Percentiles rank a stretch among this genome's conserved stretches.
phyloP scores from a whole-genome alignment of 2,797 vertebrate genomes.

The Pangasius macronema region DNA sequence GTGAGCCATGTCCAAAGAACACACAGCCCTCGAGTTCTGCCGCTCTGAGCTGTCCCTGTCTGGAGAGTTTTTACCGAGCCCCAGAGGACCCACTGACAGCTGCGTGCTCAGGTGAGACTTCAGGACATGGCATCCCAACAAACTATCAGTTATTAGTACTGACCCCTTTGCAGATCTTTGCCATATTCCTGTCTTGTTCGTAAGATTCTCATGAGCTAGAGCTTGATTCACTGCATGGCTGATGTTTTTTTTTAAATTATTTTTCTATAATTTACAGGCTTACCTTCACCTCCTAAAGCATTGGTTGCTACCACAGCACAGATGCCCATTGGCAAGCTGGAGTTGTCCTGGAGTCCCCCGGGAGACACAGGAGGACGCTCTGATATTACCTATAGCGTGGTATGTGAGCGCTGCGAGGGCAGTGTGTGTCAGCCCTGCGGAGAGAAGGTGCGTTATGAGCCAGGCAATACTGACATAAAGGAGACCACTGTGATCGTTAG shows the following conservation, averaged over 20 bases:
- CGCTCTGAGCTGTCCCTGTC: conserved; percentile 77
- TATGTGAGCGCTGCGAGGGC: conserved; percentile 84
- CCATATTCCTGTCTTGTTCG: background rate
- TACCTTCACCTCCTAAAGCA: conserved; percentile 80
- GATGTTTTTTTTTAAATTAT: background rate
- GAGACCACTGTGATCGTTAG: conserved; percentile 77
- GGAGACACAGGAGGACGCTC: conserved; percentile 80
- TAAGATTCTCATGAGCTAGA: background rate
- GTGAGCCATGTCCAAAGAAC: conserved; percentile 80
- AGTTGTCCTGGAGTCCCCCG: conserved; percentile 85
- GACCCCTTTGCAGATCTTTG: background rate
- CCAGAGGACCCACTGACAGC: conserved; percentile 64
- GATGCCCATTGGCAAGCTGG: conserved; percentile 75
- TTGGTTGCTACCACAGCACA: conserved; percentile 75
- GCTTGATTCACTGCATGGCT: background rate
- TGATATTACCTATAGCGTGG: conserved; percentile 84
- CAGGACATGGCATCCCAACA: background rate
- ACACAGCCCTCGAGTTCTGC: conserved; percentile 71
- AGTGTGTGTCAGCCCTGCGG: conserved; percentile 81
- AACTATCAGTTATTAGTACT: background rate
- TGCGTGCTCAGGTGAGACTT: conserved; percentile 82
- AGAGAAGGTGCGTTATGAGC: conserved; percentile 80
- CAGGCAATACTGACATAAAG: conserved; percentile 63
- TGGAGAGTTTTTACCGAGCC: conserved; percentile 83
- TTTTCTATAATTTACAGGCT: conserved; percentile 71